Base-by-base conservation (phyloP, 2,113 vertebrate genomes). In the Pampusana beccarii region DNA sequence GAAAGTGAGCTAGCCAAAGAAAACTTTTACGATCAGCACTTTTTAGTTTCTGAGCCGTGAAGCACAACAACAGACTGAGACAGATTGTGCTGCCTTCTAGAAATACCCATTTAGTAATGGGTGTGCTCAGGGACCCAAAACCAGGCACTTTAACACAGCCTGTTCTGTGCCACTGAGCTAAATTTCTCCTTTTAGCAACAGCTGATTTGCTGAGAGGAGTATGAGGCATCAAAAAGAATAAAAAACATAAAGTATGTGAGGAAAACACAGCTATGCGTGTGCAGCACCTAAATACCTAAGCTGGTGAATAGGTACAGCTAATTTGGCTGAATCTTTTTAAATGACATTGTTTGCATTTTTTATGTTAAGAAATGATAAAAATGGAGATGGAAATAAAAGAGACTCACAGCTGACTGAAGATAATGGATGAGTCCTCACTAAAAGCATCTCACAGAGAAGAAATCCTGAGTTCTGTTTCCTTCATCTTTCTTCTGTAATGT, bases 151-250 rank as follows among this genome's bases (percentile, higher is more conserved):
- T 13, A 81, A 40, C 60, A 64, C 29, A 80, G 73, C 13, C 31
- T n/a, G 19, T 79, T 95, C 80, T 71, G 58, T 91, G 70, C 61
- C 83, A 81, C 72, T 69, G 65, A 92, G 40, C 71, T 86, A 90
- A 87, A 85, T 65, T 61, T 93, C 73, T 90, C 65, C 53, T 87
- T 80, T 57, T 60, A 88, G 82, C 36, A 40, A 75, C 0, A 13
- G 38, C 11, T 95, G 61, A 26, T 82, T 92, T 87, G 62, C 62
- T 26, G 6, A 69, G 66, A 86, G 50, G 58, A 84, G 5, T 53
- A 40, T 50, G 86, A 92, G 48, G 40, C 38, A 28, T 3, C 31
- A 48, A 56, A 77, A 81, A 25, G 46, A 86, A 92, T n/a, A 90
- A 21, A 19, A 93, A 83, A 58, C n/a, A 31, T 18, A 60, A 92